Conservation (phyloP, 2,888 invertebrate species). For the Acleris laterana region DNA sequence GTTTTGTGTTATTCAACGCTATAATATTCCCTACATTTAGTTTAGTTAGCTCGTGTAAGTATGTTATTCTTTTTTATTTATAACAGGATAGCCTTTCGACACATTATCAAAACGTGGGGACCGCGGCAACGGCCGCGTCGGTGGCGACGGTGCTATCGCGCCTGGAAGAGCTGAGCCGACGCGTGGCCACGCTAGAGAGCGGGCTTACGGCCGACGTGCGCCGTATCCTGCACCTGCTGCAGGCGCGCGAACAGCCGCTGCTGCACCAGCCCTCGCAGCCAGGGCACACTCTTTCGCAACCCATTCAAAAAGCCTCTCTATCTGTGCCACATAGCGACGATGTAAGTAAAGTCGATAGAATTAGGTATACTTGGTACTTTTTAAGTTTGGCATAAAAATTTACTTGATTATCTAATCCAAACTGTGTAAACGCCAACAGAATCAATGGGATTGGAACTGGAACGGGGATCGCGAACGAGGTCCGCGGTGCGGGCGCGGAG, state of each 20-base stretch:
- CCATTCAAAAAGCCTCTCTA: slow-evolving; percentile 70
- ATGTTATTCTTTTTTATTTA: background rate
- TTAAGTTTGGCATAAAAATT: background rate
- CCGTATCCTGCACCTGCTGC: slow-evolving; percentile 87
- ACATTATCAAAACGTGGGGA: slow-evolving; percentile 77
- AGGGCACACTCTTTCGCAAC: slow-evolving; percentile 62
- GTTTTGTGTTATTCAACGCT: no score
- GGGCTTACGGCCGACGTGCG: slow-evolving; percentile 90
- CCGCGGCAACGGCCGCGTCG: slow-evolving; percentile 67
- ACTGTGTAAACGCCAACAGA: slow-evolving; percentile 28
- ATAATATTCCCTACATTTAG: no score
- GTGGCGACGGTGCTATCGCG: slow-evolving; percentile 85
- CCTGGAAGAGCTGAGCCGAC: slow-evolving; percentile 88
- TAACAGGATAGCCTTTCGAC: slow-evolving; percentile 75
- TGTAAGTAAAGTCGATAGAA: slow-evolving; percentile 46
- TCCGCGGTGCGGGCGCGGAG: slow-evolving; percentile 48
- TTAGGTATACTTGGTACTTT: no score
- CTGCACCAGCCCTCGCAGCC: slow-evolving; percentile 47
- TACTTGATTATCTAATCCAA: background rate
- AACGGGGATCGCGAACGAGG: slow-evolving; percentile 59
- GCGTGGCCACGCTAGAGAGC: slow-evolving; percentile 88
- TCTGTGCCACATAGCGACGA: slow-evolving; percentile 74
- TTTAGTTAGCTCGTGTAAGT: no score
- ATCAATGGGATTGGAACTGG: slow-evolving; percentile 79
- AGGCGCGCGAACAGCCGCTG: slow-evolving; percentile 70